Base-by-base conservation (phyloP, 1,140 invertebrate genomes). In the Drosophila ogumai region DNA sequence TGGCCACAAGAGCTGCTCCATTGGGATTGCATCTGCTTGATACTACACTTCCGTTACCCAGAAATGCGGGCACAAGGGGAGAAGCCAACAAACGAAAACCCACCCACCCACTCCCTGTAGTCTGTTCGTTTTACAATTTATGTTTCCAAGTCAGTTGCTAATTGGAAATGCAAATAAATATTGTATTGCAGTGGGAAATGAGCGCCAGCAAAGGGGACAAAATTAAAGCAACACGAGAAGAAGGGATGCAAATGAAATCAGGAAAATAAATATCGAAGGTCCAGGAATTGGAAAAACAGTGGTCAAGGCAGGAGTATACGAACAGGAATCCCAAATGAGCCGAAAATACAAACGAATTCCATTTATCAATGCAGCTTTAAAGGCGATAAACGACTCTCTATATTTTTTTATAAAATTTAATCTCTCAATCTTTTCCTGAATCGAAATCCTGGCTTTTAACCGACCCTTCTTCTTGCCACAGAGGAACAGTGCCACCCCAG, bases 401-500 rank as follows among this genome's bases (percentile, higher is more conserved):
- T 38, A 15, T 15, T 38, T 38, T 13, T 15, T 3, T 15, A 12
- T 34, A 3, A 10, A 10, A 12, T 34, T 4, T 12, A 1, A 0
- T 12, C 8, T 9, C 8, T 32, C 5, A 38, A 38, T 38, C 36
- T 8, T n/a, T 41, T 4, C 3, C 7, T 41, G 6, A n/a, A n/a
- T 41, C 15, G 0, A 41, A 41, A 7, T n/a, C 2, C 5, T 46
- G 2, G 1, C 13, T 59, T n/a, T 8, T 43, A 13, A 34, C 32
- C 32, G 3, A 28, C 25, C 12, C 22, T 22, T 3, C 19, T 12
- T 9, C 7, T 56, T 12, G 15, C 75, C 75, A 0, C 73, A 96
- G 96, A 96, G 93, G 96, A 96, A 82, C 94, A 96, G 17, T 97
- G 96, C 81, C 95, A 96, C 82, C 96, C 96, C 3, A 96, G 95